Evolutionary conservation across 2,113 vertebrate species (phyloP).

Genomic region (Nesogale talazaci): DNA sequence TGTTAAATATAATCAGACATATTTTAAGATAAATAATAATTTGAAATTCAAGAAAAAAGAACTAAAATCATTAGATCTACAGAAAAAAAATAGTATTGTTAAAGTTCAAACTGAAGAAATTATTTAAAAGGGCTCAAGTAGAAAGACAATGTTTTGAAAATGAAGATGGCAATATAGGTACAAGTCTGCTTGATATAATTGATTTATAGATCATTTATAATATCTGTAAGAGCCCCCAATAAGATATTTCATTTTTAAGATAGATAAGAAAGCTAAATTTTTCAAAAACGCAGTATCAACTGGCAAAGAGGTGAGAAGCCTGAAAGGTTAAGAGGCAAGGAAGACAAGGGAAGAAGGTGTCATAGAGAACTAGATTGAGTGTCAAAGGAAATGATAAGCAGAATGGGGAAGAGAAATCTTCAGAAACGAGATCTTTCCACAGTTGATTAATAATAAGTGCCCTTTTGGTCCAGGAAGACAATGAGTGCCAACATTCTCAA

Average conservation of each 20-base stretch:
- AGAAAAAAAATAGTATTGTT: background rate
- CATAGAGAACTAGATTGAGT: background rate
- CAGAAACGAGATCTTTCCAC: background rate
- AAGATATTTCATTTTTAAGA: no score
- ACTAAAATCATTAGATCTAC: constrained; percentile 25
- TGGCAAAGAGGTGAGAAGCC: background rate
- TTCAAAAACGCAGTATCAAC: background rate
- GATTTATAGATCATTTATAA: no score
- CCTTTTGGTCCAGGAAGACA: background rate
- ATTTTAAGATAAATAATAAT: background rate
- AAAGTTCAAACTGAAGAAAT: constrained; percentile 8
- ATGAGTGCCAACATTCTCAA: background rate
- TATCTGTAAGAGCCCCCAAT: no score
- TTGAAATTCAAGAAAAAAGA: constrained; percentile 40
- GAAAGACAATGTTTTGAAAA: no score
- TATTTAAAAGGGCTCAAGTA: background rate
- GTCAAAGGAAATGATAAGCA: background rate
- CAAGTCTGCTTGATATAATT: no score
- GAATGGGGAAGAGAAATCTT: background rate
- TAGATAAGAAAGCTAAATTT: no score
- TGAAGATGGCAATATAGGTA: no score
- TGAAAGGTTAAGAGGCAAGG: background rate
- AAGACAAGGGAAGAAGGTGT: background rate
- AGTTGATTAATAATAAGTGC: background rate
- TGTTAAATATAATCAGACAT: background rate